phyloP scores from a whole-genome alignment of 2,888 invertebrate genomes.

The Gryllus longicercus region DNA sequence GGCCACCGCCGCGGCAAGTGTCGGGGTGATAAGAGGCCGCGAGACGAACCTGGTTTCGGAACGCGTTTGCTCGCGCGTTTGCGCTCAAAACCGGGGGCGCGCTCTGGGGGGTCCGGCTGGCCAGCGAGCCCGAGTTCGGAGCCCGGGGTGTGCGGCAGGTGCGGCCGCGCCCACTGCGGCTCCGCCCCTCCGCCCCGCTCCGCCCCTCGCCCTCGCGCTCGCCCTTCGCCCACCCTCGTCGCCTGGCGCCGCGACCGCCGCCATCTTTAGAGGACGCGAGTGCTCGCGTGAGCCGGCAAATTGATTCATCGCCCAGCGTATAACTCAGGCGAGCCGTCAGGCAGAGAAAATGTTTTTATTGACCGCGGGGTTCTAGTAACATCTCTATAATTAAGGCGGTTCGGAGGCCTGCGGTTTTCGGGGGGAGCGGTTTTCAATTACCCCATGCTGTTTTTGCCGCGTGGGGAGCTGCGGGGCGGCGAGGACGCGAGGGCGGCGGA shows the following conservation, averaged over 20 bases:
- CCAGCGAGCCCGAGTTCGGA: no score
- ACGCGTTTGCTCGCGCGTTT: no score
- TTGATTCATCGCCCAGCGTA: conserved; percentile 1
- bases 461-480: not conserved
- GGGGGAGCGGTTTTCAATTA: not conserved
- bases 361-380: conserved; percentile 17
- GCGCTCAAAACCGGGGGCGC: no score
- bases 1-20: no score
- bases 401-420: not conserved
- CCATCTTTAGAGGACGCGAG: not conserved
- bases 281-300: not conserved
- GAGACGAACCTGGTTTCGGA: no score
- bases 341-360: not conserved
- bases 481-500: not conserved
- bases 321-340: conserved; percentile 17
- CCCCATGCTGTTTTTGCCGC: not conserved
- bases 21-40: no score
- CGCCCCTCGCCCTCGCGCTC: no score
- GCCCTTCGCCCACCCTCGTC: no score
- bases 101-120: no score
- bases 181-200: no score
- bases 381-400: conserved; percentile 17
- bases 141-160: no score
- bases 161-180: no score
- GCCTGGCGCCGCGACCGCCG: not conserved